These are phyloP conservation scores for Scaptomyza caliginosa DNA, from an alignment of 2,888 invertebrate species.

Conservation along the genomic window DNA sequence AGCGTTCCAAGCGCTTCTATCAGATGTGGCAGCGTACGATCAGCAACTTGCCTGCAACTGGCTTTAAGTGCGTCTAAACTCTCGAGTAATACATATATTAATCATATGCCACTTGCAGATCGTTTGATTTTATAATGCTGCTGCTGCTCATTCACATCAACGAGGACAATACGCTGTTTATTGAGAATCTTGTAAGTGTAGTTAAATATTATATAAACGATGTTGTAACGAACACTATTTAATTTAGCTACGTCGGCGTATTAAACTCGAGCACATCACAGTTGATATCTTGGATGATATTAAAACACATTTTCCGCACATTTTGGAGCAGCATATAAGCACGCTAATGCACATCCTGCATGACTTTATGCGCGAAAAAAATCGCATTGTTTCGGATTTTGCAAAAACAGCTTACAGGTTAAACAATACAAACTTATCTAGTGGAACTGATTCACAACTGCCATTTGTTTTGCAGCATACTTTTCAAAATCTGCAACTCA, in stretches of 20 bases:
- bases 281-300: constrained; percentile 86
- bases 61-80: constrained; percentile 53
- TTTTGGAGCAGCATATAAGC: constrained; percentile 86
- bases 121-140: constrained; percentile 88
- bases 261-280: constrained; percentile 87
- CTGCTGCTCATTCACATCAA: constrained; percentile 87
- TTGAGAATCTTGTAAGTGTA: constrained; percentile 86
- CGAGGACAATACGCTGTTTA: constrained; percentile 86
- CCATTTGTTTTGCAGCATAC: constrained; percentile 60
- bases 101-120: constrained; percentile 82
- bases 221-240: background rate
- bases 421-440: constrained; percentile 20
- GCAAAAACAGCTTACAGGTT: constrained; percentile 86
- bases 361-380: constrained; percentile 85
- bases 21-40: constrained; percentile 81
- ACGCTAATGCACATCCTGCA: constrained; percentile 86
- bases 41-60: constrained; percentile 52
- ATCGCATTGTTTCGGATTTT: constrained; percentile 86
- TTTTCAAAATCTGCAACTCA: constrained; percentile 79
- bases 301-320: constrained; percentile 86
- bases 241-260: constrained; percentile 84
- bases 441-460: background rate
- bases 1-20: constrained; percentile 81
- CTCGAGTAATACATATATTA: background rate
- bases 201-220: constrained; percentile 65